phyloP scores from a whole-genome alignment of 2,113 vertebrate genomes.

The Aviceda subcristata region DNA sequence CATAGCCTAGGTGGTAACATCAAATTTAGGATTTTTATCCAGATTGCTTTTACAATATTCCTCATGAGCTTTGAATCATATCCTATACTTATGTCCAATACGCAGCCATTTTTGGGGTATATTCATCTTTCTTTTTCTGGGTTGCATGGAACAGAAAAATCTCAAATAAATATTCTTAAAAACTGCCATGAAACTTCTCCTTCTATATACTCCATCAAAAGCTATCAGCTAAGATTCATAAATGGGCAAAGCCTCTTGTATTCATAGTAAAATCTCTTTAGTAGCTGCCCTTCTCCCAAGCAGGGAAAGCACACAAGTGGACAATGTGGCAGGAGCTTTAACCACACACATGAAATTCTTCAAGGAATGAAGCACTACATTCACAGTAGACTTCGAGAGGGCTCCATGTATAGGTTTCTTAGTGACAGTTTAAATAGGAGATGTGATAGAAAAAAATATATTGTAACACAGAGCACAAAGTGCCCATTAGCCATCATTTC shows the following conservation, averaged over 20 bases:
- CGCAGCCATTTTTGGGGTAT: neutral
- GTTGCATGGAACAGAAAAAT: neutral
- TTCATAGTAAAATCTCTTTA: neutral
- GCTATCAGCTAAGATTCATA: neutral
- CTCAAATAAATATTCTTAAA: neutral
- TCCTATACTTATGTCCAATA: neutral
- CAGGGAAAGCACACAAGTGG: neutral
- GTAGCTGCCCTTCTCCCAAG: neutral
- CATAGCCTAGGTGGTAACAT: fast-evolving
- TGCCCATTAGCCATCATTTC: neutral
- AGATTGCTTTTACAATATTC: neutral
- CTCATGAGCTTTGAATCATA: neutral
- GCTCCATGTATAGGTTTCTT: neutral
- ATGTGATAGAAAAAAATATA: neutral
- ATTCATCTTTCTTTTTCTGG: neutral
- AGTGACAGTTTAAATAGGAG: neutral
- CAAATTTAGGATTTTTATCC: neutral
- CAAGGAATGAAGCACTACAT: neutral
- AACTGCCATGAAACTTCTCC: neutral
- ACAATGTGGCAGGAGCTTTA: neutral
- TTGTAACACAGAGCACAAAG: neutral
- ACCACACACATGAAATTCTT: neutral
- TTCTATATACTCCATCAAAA: neutral
- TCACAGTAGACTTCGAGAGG: neutral
- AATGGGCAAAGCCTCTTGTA: neutral